Evolutionary conservation across 2,888 invertebrate genomes (phyloP).

Genomic region (Allacma fusca): DNA sequence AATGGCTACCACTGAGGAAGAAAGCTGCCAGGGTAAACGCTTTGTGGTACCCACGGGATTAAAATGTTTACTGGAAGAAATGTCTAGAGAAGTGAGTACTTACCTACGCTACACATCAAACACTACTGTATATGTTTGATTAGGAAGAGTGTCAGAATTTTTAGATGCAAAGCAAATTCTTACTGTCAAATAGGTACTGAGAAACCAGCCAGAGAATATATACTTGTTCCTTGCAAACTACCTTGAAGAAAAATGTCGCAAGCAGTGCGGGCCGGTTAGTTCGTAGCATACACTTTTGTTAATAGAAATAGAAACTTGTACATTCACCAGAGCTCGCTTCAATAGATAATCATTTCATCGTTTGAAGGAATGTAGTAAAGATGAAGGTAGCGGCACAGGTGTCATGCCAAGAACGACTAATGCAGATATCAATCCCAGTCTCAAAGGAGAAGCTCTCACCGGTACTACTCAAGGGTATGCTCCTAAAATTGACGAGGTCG

Average conservation of each 20-base stretch:
- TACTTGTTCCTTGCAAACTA: slow-evolving; percentile 54
- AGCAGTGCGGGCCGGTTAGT: slow-evolving; percentile 28
- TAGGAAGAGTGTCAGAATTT: not conserved
- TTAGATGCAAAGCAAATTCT: not conserved
- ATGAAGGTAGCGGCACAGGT: not conserved
- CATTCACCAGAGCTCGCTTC: not conserved
- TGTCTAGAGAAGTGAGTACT: slow-evolving; percentile 53
- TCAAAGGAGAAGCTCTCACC: not conserved
- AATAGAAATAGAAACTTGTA: not conserved
- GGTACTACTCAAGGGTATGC: not conserved
- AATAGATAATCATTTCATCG: not conserved
- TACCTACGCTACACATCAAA: not conserved
- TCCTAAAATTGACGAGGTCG: not conserved
- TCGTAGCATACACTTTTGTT: not conserved
- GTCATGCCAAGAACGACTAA: not conserved
- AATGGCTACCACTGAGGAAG: slow-evolving; percentile 56
- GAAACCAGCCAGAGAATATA: slow-evolving; percentile 56
- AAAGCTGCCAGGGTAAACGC: slow-evolving; percentile 52
- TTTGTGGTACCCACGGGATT: slow-evolving; percentile 57
- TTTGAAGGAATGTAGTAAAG: not conserved
- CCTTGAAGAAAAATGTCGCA: slow-evolving; percentile 50
- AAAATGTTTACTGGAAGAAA: slow-evolving; percentile 57
- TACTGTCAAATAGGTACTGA: slow-evolving; percentile 47
- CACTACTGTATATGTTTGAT: no score
- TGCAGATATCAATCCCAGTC: no score